Conservation (phyloP, 1,140 invertebrate genomes). For the Zaprionus ghesquierei region DNA sequence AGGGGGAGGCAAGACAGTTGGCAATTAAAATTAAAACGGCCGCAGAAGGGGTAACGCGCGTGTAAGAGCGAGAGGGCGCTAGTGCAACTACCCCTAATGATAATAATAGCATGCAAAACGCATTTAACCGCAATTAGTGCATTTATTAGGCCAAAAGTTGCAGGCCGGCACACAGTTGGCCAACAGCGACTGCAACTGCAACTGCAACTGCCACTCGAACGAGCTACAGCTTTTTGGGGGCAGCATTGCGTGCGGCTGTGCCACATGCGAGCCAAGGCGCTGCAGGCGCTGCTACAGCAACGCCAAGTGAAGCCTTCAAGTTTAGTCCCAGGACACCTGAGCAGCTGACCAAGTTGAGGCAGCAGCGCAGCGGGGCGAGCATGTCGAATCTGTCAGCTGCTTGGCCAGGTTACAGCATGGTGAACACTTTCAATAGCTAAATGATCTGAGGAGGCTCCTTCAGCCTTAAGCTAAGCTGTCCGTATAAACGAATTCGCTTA, state of each 20-base stretch:
- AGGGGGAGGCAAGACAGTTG: not conserved
- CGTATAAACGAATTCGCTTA: too few species aligned
- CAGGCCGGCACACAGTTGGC: slow-evolving; percentile 20
- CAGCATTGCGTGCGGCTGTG: slow-evolving; percentile 25
- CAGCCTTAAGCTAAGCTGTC: too few species aligned
- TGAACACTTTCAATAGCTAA: too few species aligned
- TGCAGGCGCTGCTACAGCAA: too few species aligned
- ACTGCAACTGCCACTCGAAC: too few species aligned
- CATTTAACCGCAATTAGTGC: slow-evolving; percentile 82
- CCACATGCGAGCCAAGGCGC: slow-evolving; percentile 20
- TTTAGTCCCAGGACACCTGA: slow-evolving; percentile 40
- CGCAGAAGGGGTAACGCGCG: not conserved
- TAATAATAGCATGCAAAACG: slow-evolving; percentile 82
- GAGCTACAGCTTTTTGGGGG: not conserved
- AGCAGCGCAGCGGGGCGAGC: not conserved
- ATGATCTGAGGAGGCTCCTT: too few species aligned
- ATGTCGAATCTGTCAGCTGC: not conserved
- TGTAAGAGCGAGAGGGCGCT: not conserved
- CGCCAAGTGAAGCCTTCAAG: slow-evolving; percentile 23
- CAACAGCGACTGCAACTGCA: slow-evolving; percentile 24
- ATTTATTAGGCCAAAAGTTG: slow-evolving; percentile 82
- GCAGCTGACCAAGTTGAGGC: not conserved
- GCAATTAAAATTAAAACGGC: not conserved
- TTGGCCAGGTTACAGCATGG: not conserved
- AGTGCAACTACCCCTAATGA: slow-evolving; percentile 71